Percentiles rank a stretch among this genome's conserved stretches.
These are phyloP conservation scores for Drusus annulatus DNA, from an alignment of 1,140 invertebrate genomes.

Conservation along the genomic window DNA sequence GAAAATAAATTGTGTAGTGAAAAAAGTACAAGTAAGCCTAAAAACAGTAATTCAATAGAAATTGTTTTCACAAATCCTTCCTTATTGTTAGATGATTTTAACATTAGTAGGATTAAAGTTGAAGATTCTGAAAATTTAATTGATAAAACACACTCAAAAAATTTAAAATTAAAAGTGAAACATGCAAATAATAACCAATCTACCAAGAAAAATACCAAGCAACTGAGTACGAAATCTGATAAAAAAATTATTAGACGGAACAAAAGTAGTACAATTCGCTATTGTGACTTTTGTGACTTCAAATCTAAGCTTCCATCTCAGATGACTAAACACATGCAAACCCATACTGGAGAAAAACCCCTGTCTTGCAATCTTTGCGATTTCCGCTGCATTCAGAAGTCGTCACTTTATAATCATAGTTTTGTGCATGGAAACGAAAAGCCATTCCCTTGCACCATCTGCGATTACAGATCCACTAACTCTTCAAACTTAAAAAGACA, in stretches of 20 bases:
- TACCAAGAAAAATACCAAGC: too few species aligned
- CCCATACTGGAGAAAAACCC: slow-evolving; percentile 52
- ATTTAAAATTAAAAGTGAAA: slow-evolving; percentile 1
- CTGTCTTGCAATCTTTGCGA: slow-evolving; percentile 48
- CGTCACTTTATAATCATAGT: slow-evolving; percentile 46
- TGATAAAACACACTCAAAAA: neutral
- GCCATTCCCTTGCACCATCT: slow-evolving; percentile 39
- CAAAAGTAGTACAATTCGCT: neutral
- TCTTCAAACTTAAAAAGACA: slow-evolving; percentile 52
- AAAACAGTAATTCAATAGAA: neutral
- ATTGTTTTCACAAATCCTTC: slow-evolving; percentile 5
- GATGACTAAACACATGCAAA: slow-evolving; percentile 48
- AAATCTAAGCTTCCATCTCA: slow-evolving; percentile 52
- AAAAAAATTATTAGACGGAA: too few species aligned
- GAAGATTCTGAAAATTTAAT: slow-evolving; percentile 29
- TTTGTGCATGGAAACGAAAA: slow-evolving; percentile 47
- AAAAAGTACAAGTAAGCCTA: too few species aligned
- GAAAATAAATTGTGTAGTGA: slow-evolving; percentile 2
- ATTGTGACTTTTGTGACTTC: slow-evolving; percentile 48
- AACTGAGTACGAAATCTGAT: too few species aligned
- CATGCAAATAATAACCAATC: neutral
- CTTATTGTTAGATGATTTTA: slow-evolving; percentile 7
- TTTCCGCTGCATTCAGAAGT: slow-evolving; percentile 44
- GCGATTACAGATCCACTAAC: slow-evolving; percentile 53
- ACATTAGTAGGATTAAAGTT: slow-evolving; percentile 26